phyloP scores from a whole-genome alignment of 2,113 vertebrate species.

The Bubo scandiacus region DNA sequence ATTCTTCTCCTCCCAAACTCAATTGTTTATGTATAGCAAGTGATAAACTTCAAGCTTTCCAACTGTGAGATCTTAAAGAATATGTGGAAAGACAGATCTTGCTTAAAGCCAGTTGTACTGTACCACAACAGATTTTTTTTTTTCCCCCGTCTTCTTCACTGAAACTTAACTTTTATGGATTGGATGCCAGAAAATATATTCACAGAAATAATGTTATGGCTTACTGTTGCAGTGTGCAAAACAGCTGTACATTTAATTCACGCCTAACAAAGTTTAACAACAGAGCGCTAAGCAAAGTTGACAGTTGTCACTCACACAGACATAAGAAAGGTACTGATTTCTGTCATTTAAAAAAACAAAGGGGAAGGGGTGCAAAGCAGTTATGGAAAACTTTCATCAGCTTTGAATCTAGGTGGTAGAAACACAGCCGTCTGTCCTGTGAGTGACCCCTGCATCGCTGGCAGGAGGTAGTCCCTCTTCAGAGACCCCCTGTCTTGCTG shows the following conservation, averaged over 20 bases:
- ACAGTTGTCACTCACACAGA: neutral
- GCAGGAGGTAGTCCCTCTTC: neutral
- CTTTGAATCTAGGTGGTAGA: neutral
- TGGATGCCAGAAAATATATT: neutral
- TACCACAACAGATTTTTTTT: neutral
- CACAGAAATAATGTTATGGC: conserved; percentile 23
- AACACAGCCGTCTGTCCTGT: neutral
- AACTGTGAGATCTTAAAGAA: neutral
- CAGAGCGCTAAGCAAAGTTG: conserved; percentile 1
- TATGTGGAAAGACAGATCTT: neutral
- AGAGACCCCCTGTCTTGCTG: neutral
- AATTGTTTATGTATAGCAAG: neutral
- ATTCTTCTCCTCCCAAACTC: neutral
- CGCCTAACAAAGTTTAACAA: neutral
- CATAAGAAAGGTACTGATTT: neutral
- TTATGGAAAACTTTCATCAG: neutral
- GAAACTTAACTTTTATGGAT: neutral
- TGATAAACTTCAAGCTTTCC: neutral
- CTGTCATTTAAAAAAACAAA: neutral
- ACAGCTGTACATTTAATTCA: neutral
- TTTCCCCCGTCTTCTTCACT: neutral
- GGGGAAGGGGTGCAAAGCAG: neutral
- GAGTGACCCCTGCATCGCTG: neutral
- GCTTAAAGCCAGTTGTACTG: neutral
- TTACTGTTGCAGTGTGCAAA: conserved; percentile 33